A percentile compares a stretch with the other conserved stretches of the same genome.
Conservation (phyloP, 2,797 vertebrate species). For the Enteromius paludinosus region DNA sequence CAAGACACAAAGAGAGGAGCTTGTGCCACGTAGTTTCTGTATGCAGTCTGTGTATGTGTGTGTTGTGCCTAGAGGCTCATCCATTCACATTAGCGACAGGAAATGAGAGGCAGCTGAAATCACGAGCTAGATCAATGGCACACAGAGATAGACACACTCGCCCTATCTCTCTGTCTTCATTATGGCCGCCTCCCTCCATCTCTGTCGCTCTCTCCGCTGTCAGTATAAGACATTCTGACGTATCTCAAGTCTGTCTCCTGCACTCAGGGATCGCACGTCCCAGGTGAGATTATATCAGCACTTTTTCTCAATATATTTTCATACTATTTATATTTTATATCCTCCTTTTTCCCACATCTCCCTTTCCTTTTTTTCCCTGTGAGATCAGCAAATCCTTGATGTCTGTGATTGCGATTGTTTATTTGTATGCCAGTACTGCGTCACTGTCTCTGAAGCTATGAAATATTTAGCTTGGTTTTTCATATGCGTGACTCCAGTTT, state of each 20-base stretch:
- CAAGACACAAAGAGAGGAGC: conserved; percentile 53
- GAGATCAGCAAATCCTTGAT: conserved; percentile 26
- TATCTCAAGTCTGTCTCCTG: conserved; percentile 27
- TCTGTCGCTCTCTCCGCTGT: conserved; percentile 27
- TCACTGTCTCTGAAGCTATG: conserved; percentile 2
- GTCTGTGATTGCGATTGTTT: background rate
- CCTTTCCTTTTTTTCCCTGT: background rate
- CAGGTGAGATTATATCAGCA: conserved; percentile 31
- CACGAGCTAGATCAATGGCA: conserved; percentile 61
- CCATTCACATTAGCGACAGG: conserved; percentile 65
- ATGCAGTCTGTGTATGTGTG: conserved; percentile 48
- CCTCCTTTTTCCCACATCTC: background rate
- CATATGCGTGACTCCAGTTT: background rate
- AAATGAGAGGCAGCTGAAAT: conserved; percentile 68
- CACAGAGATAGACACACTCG: conserved; percentile 53
- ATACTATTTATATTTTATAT: conserved; percentile 16
- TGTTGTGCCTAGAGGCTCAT: conserved; percentile 54
- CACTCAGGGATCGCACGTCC: conserved; percentile 16
- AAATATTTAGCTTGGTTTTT: conserved; percentile 18
- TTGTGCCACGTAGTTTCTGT: conserved; percentile 48
- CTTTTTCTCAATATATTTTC: conserved; percentile 22
- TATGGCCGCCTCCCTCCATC: conserved; percentile 47
- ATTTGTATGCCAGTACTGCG: background rate
- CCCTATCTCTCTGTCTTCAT: conserved; percentile 57
- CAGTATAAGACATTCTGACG: conserved; percentile 30